A percentile compares a stretch with the other conserved stretches of the same genome.
Evolutionary conservation across 92 coral and sea anemone genomes (phyloP).

Genomic region (Virgularia gustaviana): DNA sequence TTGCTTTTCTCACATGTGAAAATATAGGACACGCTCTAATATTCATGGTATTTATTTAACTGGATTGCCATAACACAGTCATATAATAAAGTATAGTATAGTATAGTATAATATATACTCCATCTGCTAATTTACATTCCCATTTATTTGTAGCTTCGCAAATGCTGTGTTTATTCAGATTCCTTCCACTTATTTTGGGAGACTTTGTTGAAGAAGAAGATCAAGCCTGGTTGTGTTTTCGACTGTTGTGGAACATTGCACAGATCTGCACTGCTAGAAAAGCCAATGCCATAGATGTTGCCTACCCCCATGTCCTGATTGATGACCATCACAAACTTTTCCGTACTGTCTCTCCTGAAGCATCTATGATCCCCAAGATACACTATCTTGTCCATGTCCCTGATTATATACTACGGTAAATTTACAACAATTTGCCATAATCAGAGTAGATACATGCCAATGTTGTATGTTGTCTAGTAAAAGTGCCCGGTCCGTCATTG

Average conservation of each 20-base stretch:
- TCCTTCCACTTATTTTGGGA: background rate
- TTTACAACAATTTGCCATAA: no score
- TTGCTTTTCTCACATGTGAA: no score
- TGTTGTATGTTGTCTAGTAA: no score
- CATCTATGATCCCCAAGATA: background rate
- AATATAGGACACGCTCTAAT: no score
- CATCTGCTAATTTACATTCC: no score
- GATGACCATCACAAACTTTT: background rate
- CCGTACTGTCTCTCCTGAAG: background rate
- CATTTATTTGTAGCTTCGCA: no score
- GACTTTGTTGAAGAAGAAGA: background rate
- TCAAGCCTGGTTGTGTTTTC: background rate
- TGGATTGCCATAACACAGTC: no score
- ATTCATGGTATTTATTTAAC: no score
- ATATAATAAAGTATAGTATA: no score
- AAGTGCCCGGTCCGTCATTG: no score
- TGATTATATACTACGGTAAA: background rate
- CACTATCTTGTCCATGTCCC: background rate
- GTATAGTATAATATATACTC: background rate
- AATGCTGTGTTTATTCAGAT: background rate
- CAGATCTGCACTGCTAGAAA: background rate
- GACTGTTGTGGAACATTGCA: background rate
- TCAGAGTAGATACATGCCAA: no score
- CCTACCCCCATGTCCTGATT: background rate
- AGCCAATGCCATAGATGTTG: background rate